A percentile compares a stretch with the other conserved stretches of the same genome.
These are phyloP conservation scores for Heteromurus nitidus DNA, from an alignment of 2,888 invertebrate genomes.

Conservation along the genomic window DNA sequence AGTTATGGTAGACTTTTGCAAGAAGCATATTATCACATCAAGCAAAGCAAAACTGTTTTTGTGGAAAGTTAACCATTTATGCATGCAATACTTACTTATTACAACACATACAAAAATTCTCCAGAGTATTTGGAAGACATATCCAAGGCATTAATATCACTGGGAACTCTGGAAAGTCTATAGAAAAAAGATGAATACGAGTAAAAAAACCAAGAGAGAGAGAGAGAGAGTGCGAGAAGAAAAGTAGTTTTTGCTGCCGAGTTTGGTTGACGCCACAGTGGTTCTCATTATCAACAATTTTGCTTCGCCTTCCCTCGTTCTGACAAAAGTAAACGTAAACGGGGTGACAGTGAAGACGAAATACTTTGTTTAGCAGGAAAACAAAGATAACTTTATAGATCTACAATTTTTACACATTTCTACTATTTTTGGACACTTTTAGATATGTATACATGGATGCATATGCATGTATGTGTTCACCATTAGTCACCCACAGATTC, in stretches of 20 bases:
- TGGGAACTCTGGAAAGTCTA: no score
- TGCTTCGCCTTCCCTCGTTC: neutral
- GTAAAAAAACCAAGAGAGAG: slow-evolving; percentile 16
- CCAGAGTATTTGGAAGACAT: no score
- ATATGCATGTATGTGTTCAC: slow-evolving; percentile 33
- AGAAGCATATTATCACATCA: slow-evolving; percentile 15
- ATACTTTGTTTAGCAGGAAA: slow-evolving; percentile 26
- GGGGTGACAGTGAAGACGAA: neutral
- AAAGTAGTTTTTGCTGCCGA: slow-evolving; percentile 41
- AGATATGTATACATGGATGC: slow-evolving; percentile 10
- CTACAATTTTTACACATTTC: neutral
- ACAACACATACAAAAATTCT: slow-evolving; percentile 13
- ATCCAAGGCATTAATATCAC: no score
- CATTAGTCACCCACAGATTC: slow-evolving; percentile 59
- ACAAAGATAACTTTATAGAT: slow-evolving; percentile 17
- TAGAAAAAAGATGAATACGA: slow-evolving; percentile 17
- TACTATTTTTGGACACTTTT: neutral
- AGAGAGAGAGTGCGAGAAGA: slow-evolving; percentile 4
- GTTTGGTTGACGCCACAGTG: slow-evolving; percentile 50
- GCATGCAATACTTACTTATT: slow-evolving; percentile 50
- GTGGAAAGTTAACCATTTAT: slow-evolving; percentile 40
- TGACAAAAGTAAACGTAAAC: neutral
- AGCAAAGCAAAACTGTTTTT: slow-evolving; percentile 29
- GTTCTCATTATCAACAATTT: slow-evolving; percentile 50
- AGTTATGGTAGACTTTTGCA: no score